Percentiles rank a stretch among this genome's conserved stretches.
phyloP scores from a whole-genome alignment of 2,888 invertebrate species.

The Trypoxylon attenuatum region DNA sequence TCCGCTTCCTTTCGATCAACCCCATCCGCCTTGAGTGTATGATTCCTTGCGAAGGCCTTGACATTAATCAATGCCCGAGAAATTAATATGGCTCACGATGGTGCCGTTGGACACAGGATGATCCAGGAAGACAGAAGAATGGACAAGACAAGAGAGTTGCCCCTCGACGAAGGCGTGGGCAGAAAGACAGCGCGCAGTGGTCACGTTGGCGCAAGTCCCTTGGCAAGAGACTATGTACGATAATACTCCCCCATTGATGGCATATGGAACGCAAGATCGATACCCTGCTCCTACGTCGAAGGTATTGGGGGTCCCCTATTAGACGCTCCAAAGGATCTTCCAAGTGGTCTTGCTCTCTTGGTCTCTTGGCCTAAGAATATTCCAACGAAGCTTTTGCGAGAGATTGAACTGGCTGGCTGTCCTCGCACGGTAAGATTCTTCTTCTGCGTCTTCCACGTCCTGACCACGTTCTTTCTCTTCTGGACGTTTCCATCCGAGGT shows the following conservation, averaged over 20 bases:
- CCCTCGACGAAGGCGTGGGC: conserved; percentile 46
- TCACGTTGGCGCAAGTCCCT: conserved; percentile 36
- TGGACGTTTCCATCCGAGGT: conserved; percentile 54
- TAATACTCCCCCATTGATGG: conserved; percentile 38
- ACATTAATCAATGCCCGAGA: conserved; percentile 56
- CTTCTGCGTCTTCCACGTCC: conserved; percentile 13
- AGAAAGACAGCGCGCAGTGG: conserved; percentile 48
- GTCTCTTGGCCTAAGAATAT: conserved; percentile 13
- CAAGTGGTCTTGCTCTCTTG: conserved; percentile 13
- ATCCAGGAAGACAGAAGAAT: conserved; percentile 32
- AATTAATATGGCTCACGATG: conserved; percentile 56
- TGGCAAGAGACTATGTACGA: conserved; percentile 30
- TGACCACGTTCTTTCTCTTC: conserved; percentile 25
- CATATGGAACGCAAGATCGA: conserved; percentile 50
- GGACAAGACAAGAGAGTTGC: conserved; percentile 24
- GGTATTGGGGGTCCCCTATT: conserved; percentile 43
- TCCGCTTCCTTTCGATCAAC: no score
- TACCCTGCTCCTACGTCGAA: conserved; percentile 39
- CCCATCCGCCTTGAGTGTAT: no score
- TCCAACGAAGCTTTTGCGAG: not conserved
- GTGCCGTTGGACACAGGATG: conserved; percentile 9
- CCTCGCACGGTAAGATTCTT: conserved; percentile 8
- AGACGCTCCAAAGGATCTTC: conserved; percentile 42
- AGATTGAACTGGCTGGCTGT: conserved; percentile 11
- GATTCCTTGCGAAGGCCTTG: conserved; percentile 37